Conservation (phyloP, 2,797 vertebrate genomes). For the Corythornis leucogaster region DNA sequence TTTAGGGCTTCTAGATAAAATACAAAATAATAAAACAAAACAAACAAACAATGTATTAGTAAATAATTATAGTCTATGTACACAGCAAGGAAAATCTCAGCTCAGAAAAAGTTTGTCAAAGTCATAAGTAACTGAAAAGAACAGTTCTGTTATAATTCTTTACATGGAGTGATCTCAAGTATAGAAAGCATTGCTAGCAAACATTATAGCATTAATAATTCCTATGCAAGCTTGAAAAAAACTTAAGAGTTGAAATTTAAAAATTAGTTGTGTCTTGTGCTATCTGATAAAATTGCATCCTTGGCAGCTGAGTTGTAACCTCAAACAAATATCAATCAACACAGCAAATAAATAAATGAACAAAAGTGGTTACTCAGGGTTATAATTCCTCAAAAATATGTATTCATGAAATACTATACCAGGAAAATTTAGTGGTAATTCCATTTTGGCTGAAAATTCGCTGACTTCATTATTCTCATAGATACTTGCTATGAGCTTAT, state of each 20-base stretch:
- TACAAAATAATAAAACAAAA: neutral
- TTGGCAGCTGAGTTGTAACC: neutral
- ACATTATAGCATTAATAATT: neutral
- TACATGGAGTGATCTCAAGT: neutral
- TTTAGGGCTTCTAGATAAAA: neutral
- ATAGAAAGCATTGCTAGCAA: neutral
- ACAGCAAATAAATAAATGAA: conserved; percentile 3
- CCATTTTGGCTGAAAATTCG: conserved; percentile 63
- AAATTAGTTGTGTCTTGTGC: neutral
- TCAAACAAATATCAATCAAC: neutral
- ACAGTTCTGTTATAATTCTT: neutral
- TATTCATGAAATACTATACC: conserved; percentile 71
- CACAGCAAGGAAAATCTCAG: neutral
- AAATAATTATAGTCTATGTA: neutral
- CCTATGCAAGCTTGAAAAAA: neutral
- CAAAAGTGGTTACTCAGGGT: neutral
- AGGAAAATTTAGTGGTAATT: conserved; percentile 84
- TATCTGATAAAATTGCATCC: neutral
- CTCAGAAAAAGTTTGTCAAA: neutral
- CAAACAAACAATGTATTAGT: neutral
- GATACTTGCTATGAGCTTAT: conserved; percentile 79
- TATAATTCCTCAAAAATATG: conserved; percentile 4
- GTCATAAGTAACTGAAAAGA: neutral
- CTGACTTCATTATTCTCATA: conserved; percentile 57
- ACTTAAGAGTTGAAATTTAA: neutral